These are phyloP conservation scores for Hemaris fuciformis DNA, from an alignment of 2,888 invertebrate species.

Conservation along the genomic window DNA sequence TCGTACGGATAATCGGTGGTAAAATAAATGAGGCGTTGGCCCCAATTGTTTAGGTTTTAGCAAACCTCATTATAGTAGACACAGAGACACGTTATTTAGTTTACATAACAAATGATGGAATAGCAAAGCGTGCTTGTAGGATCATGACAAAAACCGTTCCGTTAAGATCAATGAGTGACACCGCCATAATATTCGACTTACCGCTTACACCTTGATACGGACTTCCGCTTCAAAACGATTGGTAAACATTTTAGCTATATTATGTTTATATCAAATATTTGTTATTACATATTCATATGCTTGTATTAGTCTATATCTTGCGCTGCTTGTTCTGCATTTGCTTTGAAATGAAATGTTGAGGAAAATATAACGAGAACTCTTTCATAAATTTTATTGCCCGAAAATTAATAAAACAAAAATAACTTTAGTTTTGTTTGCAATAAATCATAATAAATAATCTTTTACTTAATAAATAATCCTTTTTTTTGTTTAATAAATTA, in stretches of 20 bases:
- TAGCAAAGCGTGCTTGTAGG: slow-evolving; percentile 46
- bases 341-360: background rate
- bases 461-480: no score
- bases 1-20: slow-evolving; percentile 19
- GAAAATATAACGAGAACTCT: background rate
- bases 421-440: no score
- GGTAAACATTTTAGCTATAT: no score
- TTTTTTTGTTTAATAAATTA: no score
- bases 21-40: slow-evolving; percentile 31
- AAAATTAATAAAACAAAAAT: no score
- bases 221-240: background rate
- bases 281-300: no score
- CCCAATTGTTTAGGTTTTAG: slow-evolving; percentile 31
- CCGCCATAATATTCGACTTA: background rate
- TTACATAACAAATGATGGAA: slow-evolving; percentile 65
- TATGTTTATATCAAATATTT: no score
- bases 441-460: no score
- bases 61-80: slow-evolving; percentile 52
- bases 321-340: background rate
- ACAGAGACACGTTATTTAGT: slow-evolving; percentile 56
- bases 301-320: no score
- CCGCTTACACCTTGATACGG: slow-evolving; percentile 31
- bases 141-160: slow-evolving; percentile 44
- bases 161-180: slow-evolving; percentile 48
- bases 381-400: background rate